Percentiles rank a stretch among this genome's conserved stretches.
These are phyloP conservation scores for Podarcis siculus DNA, from an alignment of 2,797 vertebrate genomes.

Conservation along the genomic window DNA sequence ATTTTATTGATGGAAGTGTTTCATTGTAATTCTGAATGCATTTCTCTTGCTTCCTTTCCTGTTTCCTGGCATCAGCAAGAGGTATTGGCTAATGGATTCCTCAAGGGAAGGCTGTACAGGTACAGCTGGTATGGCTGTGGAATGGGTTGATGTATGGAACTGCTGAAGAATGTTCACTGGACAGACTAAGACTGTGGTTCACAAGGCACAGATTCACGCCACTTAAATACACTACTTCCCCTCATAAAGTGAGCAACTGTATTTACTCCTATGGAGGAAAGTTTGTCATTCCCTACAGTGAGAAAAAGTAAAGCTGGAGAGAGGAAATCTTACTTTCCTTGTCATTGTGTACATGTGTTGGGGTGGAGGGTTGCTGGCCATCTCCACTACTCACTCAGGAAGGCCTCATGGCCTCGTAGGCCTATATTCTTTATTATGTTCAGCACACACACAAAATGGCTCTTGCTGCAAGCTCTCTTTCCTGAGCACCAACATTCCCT, in stretches of 20 bases:
- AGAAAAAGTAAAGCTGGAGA: neutral
- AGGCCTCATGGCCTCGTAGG: too few relatives aligned
- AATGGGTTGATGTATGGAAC: neutral
- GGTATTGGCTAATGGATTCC: constrained; percentile 9
- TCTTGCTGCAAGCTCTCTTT: too few relatives aligned
- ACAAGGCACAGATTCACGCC: neutral
- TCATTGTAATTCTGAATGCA: neutral
- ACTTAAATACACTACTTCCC: too few relatives aligned
- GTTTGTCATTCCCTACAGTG: too few relatives aligned
- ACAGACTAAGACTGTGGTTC: neutral
- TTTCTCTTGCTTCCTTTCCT: neutral
- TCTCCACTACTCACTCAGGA: neutral
- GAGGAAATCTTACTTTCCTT: neutral
- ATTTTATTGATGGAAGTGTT: neutral
- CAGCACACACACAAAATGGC: too few relatives aligned
- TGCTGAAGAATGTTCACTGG: neutral
- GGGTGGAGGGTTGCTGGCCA: neutral
- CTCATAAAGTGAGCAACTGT: neutral
- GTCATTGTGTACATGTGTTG: neutral
- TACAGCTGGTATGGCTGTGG: neutral
- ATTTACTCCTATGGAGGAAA: neutral
- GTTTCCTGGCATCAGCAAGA: neutral
- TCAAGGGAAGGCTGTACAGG: neutral
- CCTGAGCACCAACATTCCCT: too few relatives aligned
- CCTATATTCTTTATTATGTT: too few relatives aligned